Percentiles rank a stretch among this genome's conserved stretches.
Evolutionary conservation across 2,797 vertebrate genomes (phyloP).

Genomic region (Poecilia velifera): DNA sequence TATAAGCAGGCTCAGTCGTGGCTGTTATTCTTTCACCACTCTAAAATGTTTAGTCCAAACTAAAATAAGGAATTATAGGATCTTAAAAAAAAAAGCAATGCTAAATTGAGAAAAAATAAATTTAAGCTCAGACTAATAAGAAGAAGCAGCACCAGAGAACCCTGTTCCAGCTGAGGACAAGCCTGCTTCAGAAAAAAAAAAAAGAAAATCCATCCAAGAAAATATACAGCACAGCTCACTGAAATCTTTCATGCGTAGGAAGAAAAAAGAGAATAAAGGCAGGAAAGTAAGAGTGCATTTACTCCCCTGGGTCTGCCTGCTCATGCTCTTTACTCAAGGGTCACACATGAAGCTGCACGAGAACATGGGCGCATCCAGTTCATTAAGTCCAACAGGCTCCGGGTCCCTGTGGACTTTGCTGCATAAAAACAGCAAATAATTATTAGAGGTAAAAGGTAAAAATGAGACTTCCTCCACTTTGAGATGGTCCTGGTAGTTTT

Average conservation of each 20-base stretch:
- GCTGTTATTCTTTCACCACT: not conserved
- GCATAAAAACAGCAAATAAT: conserved; percentile 15
- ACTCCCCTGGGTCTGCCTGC: conserved; percentile 57
- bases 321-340: conserved; percentile 50
- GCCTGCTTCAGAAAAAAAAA: conserved; percentile 37
- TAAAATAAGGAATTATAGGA: conserved; percentile 4
- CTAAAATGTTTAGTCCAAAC: conserved; percentile 21
- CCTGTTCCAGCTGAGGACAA: conserved; percentile 43
- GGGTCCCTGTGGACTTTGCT: conserved; percentile 20
- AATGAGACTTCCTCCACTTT: not conserved
- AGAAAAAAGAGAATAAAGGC: conserved; percentile 26
- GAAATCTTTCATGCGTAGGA: conserved; percentile 70
- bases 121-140: not conserved
- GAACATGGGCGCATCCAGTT: conserved; percentile 51
- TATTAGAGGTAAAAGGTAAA: conserved; percentile 29
- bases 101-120: not conserved
- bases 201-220: conserved; percentile 31
- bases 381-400: conserved; percentile 45
- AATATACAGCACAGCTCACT: conserved; percentile 63
- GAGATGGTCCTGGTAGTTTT: not conserved
- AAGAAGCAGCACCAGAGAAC: conserved; percentile 33
- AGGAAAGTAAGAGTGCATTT: conserved; percentile 33
- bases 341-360: conserved; percentile 50
- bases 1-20: conserved; percentile 25
- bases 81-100: conserved; percentile 8